Percentiles rank a stretch among this genome's conserved stretches.
Conservation (phyloP, 1,140 invertebrate species). For the Oreohelix idahoensis region DNA sequence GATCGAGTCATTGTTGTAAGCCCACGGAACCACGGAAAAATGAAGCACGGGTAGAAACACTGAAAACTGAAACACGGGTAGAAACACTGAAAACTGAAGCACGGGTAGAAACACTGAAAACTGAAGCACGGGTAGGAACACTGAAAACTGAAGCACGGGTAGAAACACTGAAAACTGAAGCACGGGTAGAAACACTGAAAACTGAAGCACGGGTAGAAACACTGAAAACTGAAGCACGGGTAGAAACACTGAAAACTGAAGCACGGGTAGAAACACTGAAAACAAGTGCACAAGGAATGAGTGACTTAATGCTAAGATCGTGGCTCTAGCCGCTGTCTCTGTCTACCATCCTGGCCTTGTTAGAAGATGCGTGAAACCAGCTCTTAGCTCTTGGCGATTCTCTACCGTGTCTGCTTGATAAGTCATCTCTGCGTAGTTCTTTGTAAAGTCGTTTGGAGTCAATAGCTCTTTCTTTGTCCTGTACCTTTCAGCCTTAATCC, state of each 20-base stretch:
- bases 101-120: slow-evolving; percentile 81
- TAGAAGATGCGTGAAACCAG: slow-evolving; percentile 84
- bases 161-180: slow-evolving; percentile 86
- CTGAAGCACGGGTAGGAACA: slow-evolving; percentile 85
- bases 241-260: slow-evolving; percentile 85
- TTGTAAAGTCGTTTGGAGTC: slow-evolving; percentile 64
- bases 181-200: slow-evolving; percentile 86
- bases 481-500: slow-evolving; percentile 79
- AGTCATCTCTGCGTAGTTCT: slow-evolving; percentile 67
- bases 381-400: slow-evolving; percentile 82
- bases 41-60: slow-evolving; percentile 90
- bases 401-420: slow-evolving; percentile 76
- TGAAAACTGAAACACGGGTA: slow-evolving; percentile 90
- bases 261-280: slow-evolving; percentile 80
- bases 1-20: slow-evolving; percentile 81
- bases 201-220: slow-evolving; percentile 91
- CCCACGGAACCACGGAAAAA: slow-evolving; percentile 91
- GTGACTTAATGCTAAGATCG: slow-evolving; percentile 86
- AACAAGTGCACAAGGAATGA: slow-evolving; percentile 85
- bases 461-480: slow-evolving; percentile 23
- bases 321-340: slow-evolving; percentile 86
- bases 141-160: slow-evolving; percentile 77
- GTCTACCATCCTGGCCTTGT: slow-evolving; percentile 91
- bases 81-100: slow-evolving; percentile 82
- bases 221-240: slow-evolving; percentile 90